These are phyloP conservation scores for Cichladusa arquata DNA, from an alignment of 2,113 vertebrate species.

Conservation along the genomic window DNA sequence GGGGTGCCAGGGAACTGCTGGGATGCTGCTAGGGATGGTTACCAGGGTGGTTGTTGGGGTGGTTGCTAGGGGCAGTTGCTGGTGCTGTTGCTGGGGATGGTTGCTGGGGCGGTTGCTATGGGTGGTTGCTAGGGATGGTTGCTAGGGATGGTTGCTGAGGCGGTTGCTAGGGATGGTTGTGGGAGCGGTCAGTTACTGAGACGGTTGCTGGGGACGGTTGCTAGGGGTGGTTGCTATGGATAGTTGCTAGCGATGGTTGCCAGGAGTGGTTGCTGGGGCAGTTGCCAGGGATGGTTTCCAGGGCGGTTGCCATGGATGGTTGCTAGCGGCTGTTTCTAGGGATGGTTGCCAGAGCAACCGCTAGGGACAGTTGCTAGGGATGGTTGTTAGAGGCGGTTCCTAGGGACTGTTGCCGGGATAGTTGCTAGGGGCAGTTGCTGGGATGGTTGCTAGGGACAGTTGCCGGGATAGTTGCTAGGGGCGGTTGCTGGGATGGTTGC, in stretches of 20 bases:
- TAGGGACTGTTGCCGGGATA: no score
- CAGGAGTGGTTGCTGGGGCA: rapidly evolving
- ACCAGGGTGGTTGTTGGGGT: background rate
- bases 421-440: rapidly evolving
- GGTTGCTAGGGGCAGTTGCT: background rate
- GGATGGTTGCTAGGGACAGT: background rate
- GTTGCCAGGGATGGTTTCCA: no score
- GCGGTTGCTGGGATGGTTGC: rapidly evolving
- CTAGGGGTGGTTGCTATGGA: rapidly evolving
- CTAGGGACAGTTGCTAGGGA: no score
- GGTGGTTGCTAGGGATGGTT: background rate
- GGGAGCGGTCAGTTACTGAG: no score
- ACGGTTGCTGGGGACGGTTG: background rate
- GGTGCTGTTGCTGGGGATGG: no score
- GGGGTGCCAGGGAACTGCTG: no score
- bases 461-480: no score
- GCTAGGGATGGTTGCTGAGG: no score
- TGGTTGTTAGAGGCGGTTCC: no score
- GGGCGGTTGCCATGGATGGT: rapidly evolving
- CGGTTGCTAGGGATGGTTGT: no score
- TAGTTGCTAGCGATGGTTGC: background rate
- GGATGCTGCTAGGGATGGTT: background rate
- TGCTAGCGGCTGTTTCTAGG: no score
- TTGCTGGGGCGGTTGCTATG: rapidly evolving
- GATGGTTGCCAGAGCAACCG: no score